Percentiles rank a stretch among this genome's conserved stretches.
Conservation (phyloP, 2,888 invertebrate species). For the Carcina quercana region DNA sequence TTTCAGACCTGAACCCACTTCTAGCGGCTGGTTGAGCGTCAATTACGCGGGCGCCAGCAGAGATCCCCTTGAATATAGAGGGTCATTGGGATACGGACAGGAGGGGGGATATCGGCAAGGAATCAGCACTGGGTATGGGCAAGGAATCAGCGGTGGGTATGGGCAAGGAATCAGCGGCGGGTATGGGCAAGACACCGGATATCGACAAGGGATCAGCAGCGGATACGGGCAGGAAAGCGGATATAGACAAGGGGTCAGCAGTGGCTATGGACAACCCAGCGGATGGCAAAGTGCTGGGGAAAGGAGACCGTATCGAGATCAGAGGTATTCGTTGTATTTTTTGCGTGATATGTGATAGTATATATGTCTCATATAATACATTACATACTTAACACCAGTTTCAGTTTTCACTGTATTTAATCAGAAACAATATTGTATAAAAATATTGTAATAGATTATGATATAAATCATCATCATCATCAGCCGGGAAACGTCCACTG, state of each 20-base stretch:
- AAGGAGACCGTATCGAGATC: conserved; percentile 59
- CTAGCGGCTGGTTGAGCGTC: conserved; percentile 41
- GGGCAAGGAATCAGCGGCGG: conserved; percentile 10
- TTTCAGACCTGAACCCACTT: conserved; percentile 38
- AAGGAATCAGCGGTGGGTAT: conserved; percentile 2
- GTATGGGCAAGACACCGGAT: conserved; percentile 19
- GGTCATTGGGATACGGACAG: conserved; percentile 23
- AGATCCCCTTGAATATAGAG: conserved; percentile 28
- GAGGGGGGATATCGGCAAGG: conserved; percentile 8
- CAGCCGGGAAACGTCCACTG: too few relatives aligned
- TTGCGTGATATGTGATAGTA: too few relatives aligned
- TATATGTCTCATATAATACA: too few relatives aligned
- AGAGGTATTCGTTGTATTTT: too few relatives aligned
- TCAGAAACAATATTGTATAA: too few relatives aligned
- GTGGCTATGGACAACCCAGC: conserved; percentile 29
- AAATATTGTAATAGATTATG: too few relatives aligned
- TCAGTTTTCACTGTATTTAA: too few relatives aligned
- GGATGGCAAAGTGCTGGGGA: conserved; percentile 62
- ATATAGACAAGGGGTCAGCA: conserved; percentile 4
- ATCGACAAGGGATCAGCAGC: conserved; percentile 20
- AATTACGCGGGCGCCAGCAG: conserved; percentile 26
- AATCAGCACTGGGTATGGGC: conserved; percentile 11
- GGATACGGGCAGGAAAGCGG: conserved; percentile 26
- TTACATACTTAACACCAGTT: too few relatives aligned
- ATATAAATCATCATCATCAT: too few relatives aligned